phyloP scores from a whole-genome alignment of 2,888 invertebrate species.

The Caenorhabditis plicata region DNA sequence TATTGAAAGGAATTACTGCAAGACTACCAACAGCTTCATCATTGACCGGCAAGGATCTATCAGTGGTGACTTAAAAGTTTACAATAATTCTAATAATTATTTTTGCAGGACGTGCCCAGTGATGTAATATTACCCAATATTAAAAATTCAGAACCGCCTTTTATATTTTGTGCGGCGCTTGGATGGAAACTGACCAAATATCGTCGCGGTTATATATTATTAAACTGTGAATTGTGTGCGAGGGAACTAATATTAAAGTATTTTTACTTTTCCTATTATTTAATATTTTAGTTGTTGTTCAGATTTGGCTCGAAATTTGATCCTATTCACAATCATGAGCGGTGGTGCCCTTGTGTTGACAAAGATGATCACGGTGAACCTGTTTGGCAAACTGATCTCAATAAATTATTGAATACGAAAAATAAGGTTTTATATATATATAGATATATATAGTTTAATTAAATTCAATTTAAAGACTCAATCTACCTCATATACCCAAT shows the following conservation, averaged over 20 bases:
- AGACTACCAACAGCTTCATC: slow-evolving; percentile 6
- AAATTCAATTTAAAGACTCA: no score
- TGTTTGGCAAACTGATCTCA: slow-evolving; percentile 24
- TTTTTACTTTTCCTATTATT: neutral
- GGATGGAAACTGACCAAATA: slow-evolving; percentile 24
- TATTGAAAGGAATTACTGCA: slow-evolving; percentile 17
- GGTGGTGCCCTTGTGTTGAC: slow-evolving; percentile 34
- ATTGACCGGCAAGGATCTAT: slow-evolving; percentile 7
- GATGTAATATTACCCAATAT: slow-evolving; percentile 16
- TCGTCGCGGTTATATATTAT: slow-evolving; percentile 9
- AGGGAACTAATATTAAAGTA: slow-evolving; percentile 21
- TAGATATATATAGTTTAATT: no score
- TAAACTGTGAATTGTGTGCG: slow-evolving; percentile 27
- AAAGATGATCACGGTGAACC: slow-evolving; percentile 26
- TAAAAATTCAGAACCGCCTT: slow-evolving; percentile 1
- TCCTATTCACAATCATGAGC: slow-evolving; percentile 28
- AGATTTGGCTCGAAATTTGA: slow-evolving; percentile 13
- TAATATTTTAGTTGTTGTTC: neutral
- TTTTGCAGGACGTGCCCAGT: slow-evolving; percentile 17
- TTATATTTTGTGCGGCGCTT: slow-evolving; percentile 18
- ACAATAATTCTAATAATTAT: neutral
- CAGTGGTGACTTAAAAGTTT: neutral
- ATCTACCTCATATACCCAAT: no score
- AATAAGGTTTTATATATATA: no score
- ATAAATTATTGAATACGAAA: slow-evolving; percentile 23